Percentiles rank a stretch among this genome's conserved stretches.
These are phyloP conservation scores for Vireo griseus DNA, from an alignment of 2,797 vertebrate species.

Conservation along the genomic window DNA sequence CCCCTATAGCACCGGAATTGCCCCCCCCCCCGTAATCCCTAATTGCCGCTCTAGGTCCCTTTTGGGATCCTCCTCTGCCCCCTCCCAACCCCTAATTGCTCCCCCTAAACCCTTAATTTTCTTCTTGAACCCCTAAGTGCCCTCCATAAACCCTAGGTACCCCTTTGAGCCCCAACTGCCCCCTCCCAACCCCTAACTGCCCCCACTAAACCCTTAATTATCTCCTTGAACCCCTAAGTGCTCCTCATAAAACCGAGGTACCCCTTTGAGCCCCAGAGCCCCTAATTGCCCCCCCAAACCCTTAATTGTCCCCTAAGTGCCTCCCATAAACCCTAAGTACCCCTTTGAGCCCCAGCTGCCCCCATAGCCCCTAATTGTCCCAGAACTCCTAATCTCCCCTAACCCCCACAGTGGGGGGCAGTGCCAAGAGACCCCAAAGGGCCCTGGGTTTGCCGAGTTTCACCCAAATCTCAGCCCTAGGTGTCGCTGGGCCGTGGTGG, in stretches of 20 bases:
- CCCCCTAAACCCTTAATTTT: neutral
- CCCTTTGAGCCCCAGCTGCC: neutral
- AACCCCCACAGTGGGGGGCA: fast-evolving
- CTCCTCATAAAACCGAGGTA: fast-evolving
- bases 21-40: no score
- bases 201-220: neutral
- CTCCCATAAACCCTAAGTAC: fast-evolving
- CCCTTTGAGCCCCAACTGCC: no score
- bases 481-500: fast-evolving
- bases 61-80: neutral
- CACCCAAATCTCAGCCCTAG: neutral
- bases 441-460: neutral
- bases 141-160: no score
- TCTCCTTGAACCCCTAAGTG: neutral
- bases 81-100: neutral
- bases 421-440: neutral
- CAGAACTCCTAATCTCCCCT: fast-evolving
- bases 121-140: no score
- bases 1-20: neutral
- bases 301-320: neutral
- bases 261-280: no score
- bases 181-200: no score
- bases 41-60: neutral
- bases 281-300: neutral
- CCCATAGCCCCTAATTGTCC: neutral